Base-by-base conservation (phyloP, 2,113 vertebrate genomes). In the Carassius carassius region DNA sequence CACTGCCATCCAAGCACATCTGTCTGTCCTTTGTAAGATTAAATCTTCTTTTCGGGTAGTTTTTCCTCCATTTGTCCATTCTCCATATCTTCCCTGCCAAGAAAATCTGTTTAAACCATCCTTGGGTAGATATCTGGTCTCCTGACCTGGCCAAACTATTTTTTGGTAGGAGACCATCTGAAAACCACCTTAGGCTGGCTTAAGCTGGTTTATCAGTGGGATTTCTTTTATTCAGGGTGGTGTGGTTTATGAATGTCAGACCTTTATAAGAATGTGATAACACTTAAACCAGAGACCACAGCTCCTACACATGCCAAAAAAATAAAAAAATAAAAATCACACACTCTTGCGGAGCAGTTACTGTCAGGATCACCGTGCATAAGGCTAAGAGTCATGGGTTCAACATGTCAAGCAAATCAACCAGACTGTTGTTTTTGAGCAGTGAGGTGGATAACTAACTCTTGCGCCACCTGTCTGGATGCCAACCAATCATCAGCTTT, bases 1-100 rank as follows among this genome's bases (percentile, higher is more conserved):
- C 92, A 93, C 88, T 87, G 86, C 88, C 88, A 88, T 80, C 49
- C 78, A 88, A 73, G n/a, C 9, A n/a, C 78, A n/a, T 78, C 37
- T 5, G 0, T 73, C 37, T 69, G 2, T 60, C 23, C 73, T 73
- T 51, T 74, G 56, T 0, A 6, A 72, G 69, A 72, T 44, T 19
- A 44, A 5, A 10, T 41, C 69, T 72, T 72, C 35, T 72, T 41
- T 41, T 72, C 69, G 35, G 69, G 69, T 72, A 72, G 35, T 72
- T 44, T 63, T 69, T 19, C 29, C 23, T 56, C 35, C 23, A 21
- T 47, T 56, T n/a, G 23, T 29, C 11, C 58, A 51, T 44, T 23
- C 54, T 78, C 78, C 63, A 37, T 82, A 21, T 65, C 35, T 5
- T 65, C 19, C 37, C 35, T 44, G 32, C 75, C 37, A 29, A 60